Evolutionary conservation across 1,140 invertebrate species (phyloP).

Genomic region (Phortica variegata): DNA sequence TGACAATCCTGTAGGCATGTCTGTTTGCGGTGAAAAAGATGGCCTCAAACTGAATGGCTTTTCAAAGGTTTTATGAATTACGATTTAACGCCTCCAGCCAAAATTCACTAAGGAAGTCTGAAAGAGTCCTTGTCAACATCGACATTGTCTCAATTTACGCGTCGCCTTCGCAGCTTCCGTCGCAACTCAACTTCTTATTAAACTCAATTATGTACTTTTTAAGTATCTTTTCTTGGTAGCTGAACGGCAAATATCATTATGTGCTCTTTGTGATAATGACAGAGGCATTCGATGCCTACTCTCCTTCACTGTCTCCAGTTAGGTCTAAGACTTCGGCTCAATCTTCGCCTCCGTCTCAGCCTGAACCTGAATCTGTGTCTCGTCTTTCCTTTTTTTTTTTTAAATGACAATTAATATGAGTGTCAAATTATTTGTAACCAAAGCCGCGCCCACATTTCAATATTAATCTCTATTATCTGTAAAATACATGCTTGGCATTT

Average conservation of each 20-base stretch:
- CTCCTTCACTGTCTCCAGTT: constrained; percentile 6
- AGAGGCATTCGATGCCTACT: constrained; percentile 5
- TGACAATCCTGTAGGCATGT: constrained; percentile 4
- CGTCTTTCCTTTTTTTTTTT: constrained; percentile 21
- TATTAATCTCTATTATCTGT: too few species aligned
- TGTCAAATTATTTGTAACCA: constrained; percentile 45
- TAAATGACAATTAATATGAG: constrained; percentile 41
- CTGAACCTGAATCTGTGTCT: too few species aligned
- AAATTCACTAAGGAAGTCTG: too few species aligned
- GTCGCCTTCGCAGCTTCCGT: constrained; percentile 24
- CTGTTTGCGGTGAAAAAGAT: constrained; percentile 25
- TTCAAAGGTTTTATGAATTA: constrained; percentile 52
- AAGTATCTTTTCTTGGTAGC: constrained; percentile 21
- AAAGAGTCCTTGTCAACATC: too few species aligned
- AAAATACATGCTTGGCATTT: too few species aligned
- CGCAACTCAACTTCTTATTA: constrained; percentile 12
- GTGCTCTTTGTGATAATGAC: constrained; percentile 24
- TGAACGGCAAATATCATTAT: constrained; percentile 41
- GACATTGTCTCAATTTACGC: too few species aligned
- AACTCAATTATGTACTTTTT: constrained; percentile 3
- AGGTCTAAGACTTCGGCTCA: too few species aligned
- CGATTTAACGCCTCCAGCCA: constrained; percentile 40
- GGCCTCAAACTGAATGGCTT: constrained; percentile 26
- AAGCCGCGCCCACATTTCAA: constrained; percentile 15
- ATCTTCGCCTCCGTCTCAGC: too few species aligned